Base-by-base conservation (phyloP, 2,888 invertebrate species). In the Myopa testacea region DNA sequence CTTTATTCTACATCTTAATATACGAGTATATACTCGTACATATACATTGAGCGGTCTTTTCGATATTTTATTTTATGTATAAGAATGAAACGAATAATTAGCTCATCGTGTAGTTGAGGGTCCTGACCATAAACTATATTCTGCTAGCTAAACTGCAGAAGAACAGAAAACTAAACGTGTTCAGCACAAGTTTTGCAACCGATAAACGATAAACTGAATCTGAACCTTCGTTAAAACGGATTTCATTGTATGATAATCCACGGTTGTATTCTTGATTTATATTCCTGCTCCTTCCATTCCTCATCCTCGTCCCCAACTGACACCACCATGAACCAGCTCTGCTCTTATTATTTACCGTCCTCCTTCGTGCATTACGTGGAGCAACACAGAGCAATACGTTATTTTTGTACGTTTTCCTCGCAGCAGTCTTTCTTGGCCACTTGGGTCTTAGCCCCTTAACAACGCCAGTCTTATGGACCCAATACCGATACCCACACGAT, bases 401-500 rank as follows among this genome's bases (percentile, higher is more conserved):
- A 38, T 16, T 50, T 37, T 26, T 55, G 50, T 34, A 16, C 7
- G 70, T 26, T 45, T 50, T 7, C 73, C 34, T 63, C 26, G 16
- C 16, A 52, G 37, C 14, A 34, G 37, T 73, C 34, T 16, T 45
- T 14, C 73, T 73, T 63, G 45, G 14, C 19, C 5, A 12, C 34
- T 7, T 26, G 26, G 26, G 34, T 16, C 16, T 72, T 60, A 8
- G 37, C 14, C 5, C 70, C 70, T 69, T 37, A 19, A 19, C 26
- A 26, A 26, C 26, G 26, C 26, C 26, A 26, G 1, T 63, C 8
- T 63, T 34, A 34, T 37, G 16, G 26, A 19, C n/a, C 55, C 45
- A 10, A 45, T 26, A 45, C 1, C 45, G 10, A 79, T 77, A 71
- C 75, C 72, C 67, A 55, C 75, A 75, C 77, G 83, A 79, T 84